Evolutionary conservation across 2,113 vertebrate genomes (phyloP), one percentile per base, ranked within the genome.

Genomic region (Platysteira castanea): DNA sequence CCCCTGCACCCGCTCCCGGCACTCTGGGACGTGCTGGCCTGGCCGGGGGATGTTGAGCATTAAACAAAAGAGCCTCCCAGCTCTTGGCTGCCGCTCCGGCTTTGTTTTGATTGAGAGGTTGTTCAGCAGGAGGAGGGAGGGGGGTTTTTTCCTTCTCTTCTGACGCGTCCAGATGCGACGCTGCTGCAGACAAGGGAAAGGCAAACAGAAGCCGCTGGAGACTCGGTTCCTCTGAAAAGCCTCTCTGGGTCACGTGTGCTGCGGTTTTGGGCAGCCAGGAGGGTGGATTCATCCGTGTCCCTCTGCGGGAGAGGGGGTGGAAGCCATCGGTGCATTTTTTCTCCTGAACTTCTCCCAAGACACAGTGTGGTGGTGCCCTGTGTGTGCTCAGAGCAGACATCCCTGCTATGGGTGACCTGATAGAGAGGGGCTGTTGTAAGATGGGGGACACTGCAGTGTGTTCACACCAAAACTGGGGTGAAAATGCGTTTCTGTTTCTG

Each of bases 31-130:
- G 23, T 17, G 59, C 69, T 69, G 47, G 74, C 37, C 78, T 7
- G 39, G 69, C 78, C 14, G 8, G 68, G 91, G 84, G 61, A 83
- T 85, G 69, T 84, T 73, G 42, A 94, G 81, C 88, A 74, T 89
- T 89, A 94, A 97, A 97, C 95, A 97, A 97, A 95, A 95, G 95
- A 96, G 80, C 73, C 90, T 97, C 91, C 79, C 28, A 52, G 92
- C 95, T 96, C 91, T 77, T 96, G 94, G 89, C 90, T 96, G 92
- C 94, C 16, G 71, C 81, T 91, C 84, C 27, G 80, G 95, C 95
- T 97, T 97, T 95, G 93, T 79, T 97, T 97, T 97, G 96, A 95
- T 97, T 91, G 97, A 96, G 91, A 95, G 91, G 54, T 96, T 95
- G 93, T 94, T 96, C 67, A 59, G 87, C 60, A 64, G 85, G 90